Evolutionary conservation across 2,888 invertebrate species (phyloP).

Genomic region (Antheraea assamensis): DNA sequence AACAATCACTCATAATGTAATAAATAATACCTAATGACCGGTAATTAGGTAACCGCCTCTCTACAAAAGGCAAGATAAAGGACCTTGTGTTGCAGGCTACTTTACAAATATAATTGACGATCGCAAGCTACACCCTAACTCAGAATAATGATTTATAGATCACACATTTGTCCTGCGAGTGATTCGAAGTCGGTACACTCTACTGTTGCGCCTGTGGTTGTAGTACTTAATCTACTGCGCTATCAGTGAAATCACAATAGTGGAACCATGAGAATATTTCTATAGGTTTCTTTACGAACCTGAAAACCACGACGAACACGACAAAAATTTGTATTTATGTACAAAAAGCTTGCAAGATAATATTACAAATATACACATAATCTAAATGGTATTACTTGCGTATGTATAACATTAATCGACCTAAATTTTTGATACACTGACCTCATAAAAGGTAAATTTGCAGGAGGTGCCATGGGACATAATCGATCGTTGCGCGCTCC

Average conservation of each 20-base stretch:
- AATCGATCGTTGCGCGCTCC: constrained; percentile 88
- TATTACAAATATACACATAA: neutral
- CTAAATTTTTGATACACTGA: neutral
- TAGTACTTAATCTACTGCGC: too few species aligned
- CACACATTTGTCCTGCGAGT: too few species aligned
- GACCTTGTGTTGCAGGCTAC: too few species aligned
- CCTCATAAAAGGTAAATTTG: constrained; percentile 12
- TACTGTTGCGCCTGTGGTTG: too few species aligned
- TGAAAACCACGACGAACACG: neutral
- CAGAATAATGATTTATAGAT: too few species aligned
- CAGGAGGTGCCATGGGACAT: constrained; percentile 88
- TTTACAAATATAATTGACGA: too few species aligned
- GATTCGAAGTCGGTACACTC: too few species aligned
- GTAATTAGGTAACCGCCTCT: too few species aligned
- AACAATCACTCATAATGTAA: neutral
- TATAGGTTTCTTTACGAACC: neutral
- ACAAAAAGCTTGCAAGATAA: neutral
- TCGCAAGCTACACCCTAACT: too few species aligned
- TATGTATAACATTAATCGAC: constrained; percentile 6
- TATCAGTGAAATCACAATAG: neutral
- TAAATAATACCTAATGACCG: too few species aligned
- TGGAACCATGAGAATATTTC: neutral
- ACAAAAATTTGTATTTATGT: neutral
- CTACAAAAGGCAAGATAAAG: too few species aligned
- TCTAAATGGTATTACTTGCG: neutral